Percentiles rank a stretch among this genome's conserved stretches.
phyloP scores from a whole-genome alignment of 1,140 invertebrate species.

The Heliconius nattereri region DNA sequence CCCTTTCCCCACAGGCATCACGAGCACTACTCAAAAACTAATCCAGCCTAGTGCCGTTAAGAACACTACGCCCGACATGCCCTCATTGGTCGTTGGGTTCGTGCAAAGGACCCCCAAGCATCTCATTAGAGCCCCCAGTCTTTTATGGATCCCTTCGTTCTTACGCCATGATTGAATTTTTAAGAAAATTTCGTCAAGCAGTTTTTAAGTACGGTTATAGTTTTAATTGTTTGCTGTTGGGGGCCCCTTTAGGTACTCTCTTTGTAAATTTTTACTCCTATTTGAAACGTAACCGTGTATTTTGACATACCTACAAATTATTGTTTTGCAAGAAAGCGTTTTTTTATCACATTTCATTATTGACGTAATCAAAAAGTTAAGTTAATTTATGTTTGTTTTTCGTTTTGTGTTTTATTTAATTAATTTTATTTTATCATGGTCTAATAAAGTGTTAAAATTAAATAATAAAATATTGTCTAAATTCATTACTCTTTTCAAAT shows the following conservation, averaged over 20 bases:
- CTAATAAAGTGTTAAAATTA: too few relatives aligned
- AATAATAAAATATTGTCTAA: background rate
- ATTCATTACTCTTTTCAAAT: background rate
- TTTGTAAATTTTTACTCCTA: background rate
- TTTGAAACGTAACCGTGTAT: background rate
- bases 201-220: slow-evolving; percentile 6
- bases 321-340: too few relatives aligned
- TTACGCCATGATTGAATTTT: slow-evolving; percentile 30
- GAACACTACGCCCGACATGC: slow-evolving; percentile 58
- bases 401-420: too few relatives aligned
- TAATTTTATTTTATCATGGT: too few relatives aligned
- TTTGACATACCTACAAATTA: too few relatives aligned
- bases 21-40: slow-evolving; percentile 71
- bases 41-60: slow-evolving; percentile 73
- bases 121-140: slow-evolving; percentile 55
- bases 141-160: slow-evolving; percentile 37
- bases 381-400: too few relatives aligned
- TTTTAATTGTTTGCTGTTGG: slow-evolving; percentile 9
- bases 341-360: background rate
- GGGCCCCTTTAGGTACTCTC: background rate
- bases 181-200: slow-evolving; percentile 12
- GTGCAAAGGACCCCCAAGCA: slow-evolving; percentile 41
- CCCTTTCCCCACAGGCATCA: slow-evolving; percentile 45
- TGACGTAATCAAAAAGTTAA: background rate
- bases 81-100: slow-evolving; percentile 60